Percentiles rank a stretch among this genome's conserved stretches.
These are phyloP conservation scores for Chroicocephalus ridibundus DNA, from an alignment of 2,113 vertebrate species.

Conservation along the genomic window DNA sequence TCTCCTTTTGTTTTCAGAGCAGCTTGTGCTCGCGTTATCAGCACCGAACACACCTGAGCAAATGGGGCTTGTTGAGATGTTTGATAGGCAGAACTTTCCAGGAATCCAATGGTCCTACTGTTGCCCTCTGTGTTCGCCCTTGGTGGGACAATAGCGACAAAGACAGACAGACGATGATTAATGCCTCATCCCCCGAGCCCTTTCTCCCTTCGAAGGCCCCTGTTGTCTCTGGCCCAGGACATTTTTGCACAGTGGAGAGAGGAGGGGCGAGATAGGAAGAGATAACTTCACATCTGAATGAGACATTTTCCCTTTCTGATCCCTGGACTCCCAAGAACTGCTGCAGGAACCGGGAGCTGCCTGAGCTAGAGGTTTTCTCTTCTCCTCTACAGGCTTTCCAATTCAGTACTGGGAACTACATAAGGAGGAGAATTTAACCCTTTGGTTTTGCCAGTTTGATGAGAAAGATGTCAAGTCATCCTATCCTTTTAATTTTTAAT, in stretches of 20 bases:
- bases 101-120: background rate
- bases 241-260: background rate
- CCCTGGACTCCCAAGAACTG: accelerated
- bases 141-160: background rate
- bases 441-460: background rate
- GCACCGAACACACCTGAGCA: conserved; percentile 1
- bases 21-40: background rate
- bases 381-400: background rate
- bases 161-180: background rate
- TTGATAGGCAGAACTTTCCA: conserved; percentile 25
- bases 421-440: background rate
- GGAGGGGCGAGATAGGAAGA: background rate
- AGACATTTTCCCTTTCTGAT: background rate
- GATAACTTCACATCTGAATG: background rate
- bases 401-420: background rate
- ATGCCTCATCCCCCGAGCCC: background rate
- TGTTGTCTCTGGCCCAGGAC: background rate
- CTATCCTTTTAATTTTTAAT: background rate
- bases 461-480: background rate
- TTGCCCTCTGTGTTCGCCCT: background rate
- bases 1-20: conserved; percentile 18
- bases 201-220: background rate
- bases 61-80: background rate
- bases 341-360: background rate
- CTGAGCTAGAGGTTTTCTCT: background rate